Base-by-base conservation (phyloP, 2,888 invertebrate species). In the Ypsolopha scabrella region DNA sequence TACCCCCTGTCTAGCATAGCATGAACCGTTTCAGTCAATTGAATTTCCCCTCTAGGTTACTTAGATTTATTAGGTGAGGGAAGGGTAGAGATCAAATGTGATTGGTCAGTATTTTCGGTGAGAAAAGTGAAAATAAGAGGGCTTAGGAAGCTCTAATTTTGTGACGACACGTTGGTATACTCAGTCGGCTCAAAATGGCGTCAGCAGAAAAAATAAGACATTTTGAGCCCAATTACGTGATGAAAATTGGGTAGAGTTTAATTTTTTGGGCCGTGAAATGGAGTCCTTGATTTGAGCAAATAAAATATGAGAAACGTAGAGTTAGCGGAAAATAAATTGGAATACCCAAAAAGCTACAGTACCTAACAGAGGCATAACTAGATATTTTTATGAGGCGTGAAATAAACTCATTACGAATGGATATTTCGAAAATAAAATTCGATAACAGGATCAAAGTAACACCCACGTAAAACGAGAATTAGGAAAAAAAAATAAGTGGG, bases 61-160 rank as follows among this genome's bases (percentile, higher is more conserved):
- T 24, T 24, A 24, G 24, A 24, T 24, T 24, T 24, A 24, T 24
- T 24, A 24, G 33, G 11, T 34, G 34, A 10, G 11, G 35, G 35
- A 46, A 33, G 36, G 46, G 33, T 34, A 9, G 45, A 35, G 34
- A 35, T 36, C 46, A 11, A 3, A 11, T 24, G 24, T n/a, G 6
- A 11, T 34, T 46, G 46, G 46, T 46, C 46, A 46, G 11, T 24
- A 10, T 34, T 46, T 34, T 36, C 11, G 46, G 35, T 62, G 63
- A 24, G 66, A 61, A 70, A 78, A 78, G 76, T 79, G 77, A 77
- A 79, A 78, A 78, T 76, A 75, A 73, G 66, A 67, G 62, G 58
- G 64, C 60, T 62, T 62, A 65, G 63, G 67, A 58, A 67, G 63
- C 60, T 70, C 68, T 77, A 76, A 79, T 78, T 75, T 73, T 58